Conservation (phyloP, 2,113 vertebrate species). For the Saguinus midas region DNA sequence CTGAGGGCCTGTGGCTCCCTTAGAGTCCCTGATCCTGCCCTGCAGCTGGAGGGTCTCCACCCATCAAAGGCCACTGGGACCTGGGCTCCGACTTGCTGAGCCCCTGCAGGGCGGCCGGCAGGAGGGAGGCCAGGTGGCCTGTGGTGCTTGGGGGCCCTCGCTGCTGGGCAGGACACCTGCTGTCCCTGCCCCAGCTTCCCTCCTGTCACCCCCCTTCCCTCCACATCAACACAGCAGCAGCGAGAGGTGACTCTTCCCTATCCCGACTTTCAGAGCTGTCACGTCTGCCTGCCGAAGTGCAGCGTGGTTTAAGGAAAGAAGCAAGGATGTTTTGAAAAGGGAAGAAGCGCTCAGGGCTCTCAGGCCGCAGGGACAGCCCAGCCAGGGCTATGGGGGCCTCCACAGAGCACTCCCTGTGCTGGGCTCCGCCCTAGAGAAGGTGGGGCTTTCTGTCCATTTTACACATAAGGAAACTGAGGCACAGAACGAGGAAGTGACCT, state of each 20-base stretch:
- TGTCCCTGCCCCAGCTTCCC: neutral
- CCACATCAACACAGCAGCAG: neutral
- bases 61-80: neutral
- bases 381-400: rapidly evolving
- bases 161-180: neutral
- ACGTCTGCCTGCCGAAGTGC: neutral
- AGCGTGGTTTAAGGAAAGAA: slow-evolving; percentile 17
- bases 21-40: no score
- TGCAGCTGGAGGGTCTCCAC: neutral
- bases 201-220: slow-evolving; percentile 40
- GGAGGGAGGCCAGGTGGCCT: neutral
- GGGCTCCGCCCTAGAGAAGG: neutral
- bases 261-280: slow-evolving; percentile 2
- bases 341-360: neutral
- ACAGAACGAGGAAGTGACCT: neutral
- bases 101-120: neutral
- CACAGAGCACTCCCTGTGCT: rapidly evolving
- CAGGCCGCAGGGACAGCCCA: rapidly evolving
- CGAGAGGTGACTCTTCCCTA: neutral
- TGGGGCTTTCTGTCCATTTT: neutral
- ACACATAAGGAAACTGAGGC: neutral
- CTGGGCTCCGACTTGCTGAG: neutral
- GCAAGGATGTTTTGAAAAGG: neutral
- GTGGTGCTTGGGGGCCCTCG: neutral
- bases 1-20: neutral